phyloP scores from a whole-genome alignment of 2,797 vertebrate genomes.

The Masticophis lateralis region DNA sequence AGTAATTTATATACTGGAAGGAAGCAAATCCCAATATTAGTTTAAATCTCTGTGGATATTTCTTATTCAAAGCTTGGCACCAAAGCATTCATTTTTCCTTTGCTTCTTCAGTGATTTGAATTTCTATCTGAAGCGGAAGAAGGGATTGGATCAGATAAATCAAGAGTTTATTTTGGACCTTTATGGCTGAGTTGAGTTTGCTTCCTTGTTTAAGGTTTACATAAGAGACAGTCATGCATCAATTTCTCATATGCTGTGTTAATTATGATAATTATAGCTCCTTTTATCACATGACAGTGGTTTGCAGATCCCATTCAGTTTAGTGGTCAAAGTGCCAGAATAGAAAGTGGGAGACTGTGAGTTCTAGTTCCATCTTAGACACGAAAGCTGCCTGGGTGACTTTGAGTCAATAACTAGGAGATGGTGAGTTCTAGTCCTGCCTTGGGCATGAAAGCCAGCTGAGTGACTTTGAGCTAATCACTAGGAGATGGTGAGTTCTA shows the following conservation, averaged over 20 bases:
- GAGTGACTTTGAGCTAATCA: too few species aligned
- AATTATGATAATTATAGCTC: not conserved
- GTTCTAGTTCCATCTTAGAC: not conserved
- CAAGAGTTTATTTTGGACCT: conserved; percentile 42
- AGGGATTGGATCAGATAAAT: conserved; percentile 35
- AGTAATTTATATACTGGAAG: conserved; percentile 39
- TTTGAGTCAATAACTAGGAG: too few species aligned
- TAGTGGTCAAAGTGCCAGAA: not conserved
- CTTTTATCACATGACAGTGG: not conserved
- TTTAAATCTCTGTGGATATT: conserved; percentile 48
- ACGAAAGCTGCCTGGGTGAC: too few species aligned
- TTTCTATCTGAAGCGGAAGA: conserved; percentile 47
- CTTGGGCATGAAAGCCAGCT: rapidly evolving
- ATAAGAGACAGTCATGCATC: not conserved
- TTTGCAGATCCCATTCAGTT: not conserved
- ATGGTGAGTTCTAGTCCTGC: too few species aligned
- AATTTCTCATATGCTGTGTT: not conserved
- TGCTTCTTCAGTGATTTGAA: conserved; percentile 39
- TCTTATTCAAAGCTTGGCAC: conserved; percentile 43
- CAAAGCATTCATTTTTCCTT: conserved; percentile 40
- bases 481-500: too few species aligned
- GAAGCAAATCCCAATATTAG: conserved; percentile 41
- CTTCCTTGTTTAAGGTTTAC: conserved; percentile 3
- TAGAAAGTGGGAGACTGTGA: not conserved
- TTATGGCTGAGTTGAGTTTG: conserved; percentile 41